Evolutionary conservation across 64 coral and sea anemone genomes (phyloP).

Genomic region (Cladopsammia gracilis): DNA sequence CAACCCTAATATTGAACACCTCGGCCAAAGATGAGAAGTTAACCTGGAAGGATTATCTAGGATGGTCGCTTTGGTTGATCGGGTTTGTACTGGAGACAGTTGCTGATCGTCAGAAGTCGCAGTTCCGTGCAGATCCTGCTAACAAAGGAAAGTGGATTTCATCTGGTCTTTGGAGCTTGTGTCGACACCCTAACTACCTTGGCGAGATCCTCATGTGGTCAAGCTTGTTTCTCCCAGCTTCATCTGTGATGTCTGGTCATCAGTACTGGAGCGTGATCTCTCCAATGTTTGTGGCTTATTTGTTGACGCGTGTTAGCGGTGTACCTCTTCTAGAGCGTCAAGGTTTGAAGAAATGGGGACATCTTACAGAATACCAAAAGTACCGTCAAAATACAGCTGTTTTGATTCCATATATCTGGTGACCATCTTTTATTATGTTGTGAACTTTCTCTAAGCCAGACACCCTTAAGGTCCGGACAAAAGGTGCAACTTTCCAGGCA

Average conservation of each 20-base stretch:
- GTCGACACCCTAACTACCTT: constrained; percentile 95
- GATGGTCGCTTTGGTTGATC: constrained; percentile 82
- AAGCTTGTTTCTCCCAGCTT: constrained; percentile 85
- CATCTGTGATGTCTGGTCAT: constrained; percentile 83
- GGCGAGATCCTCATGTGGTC: constrained; percentile 96
- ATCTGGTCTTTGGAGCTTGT: constrained; percentile 91
- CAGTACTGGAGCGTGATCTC: constrained; percentile 81
- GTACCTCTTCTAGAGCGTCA: constrained; percentile 87
- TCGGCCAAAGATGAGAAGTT: constrained; percentile 66
- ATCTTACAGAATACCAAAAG: constrained; percentile 66
- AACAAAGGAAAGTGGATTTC: constrained; percentile 93
- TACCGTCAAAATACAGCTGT: constrained; percentile 88
- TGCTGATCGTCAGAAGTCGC: constrained; percentile 91
- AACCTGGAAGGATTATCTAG: constrained; percentile 92
- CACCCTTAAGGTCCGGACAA: too few relatives aligned
- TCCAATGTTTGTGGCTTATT: constrained; percentile 82
- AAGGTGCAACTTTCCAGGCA: too few relatives aligned
- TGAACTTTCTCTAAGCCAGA: too few relatives aligned
- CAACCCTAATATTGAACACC: constrained; percentile 90
- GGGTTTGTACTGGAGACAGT: constrained; percentile 80
- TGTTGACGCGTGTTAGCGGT: constrained; percentile 86
- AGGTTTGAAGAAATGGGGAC: constrained; percentile 88
- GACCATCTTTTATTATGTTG: too few relatives aligned
- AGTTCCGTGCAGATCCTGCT: constrained; percentile 78
- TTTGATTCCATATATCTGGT: constrained; percentile 93